Evolutionary conservation across 1,140 invertebrate genomes (phyloP), one percentile per base, ranked within the genome.

Genomic region (Drosophila ficusphila): DNA sequence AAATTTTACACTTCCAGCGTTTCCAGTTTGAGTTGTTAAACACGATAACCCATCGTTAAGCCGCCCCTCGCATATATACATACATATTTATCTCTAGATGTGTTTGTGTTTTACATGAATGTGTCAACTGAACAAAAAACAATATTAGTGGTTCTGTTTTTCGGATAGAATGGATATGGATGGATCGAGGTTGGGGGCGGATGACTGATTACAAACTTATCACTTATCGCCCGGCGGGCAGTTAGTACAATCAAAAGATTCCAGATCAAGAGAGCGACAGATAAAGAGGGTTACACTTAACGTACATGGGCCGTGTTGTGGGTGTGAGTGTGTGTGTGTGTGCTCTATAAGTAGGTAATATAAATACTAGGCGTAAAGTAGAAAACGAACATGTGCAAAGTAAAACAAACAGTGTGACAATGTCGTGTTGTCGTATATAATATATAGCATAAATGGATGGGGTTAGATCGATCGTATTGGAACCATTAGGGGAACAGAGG

Each of bases 381-480:
- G 62, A 51, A 67, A 74, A 74, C 69, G 61, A 71, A 65, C 72
- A 68, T 79, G 79, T 79, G 79, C 76, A 77, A 60, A 67, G 62
- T 60, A 72, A 67, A 76, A 86, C 52, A 86, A 79, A 85, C 76
- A 81, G 64, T 86, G 67, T 75, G 60, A 64, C 67, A 67, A 65
- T 67, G 62, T 52, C 75, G 81, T 76, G 58, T 68, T 36, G 33
- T 53, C 56, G 60, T 64, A 64, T 61, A 38, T 64, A 75, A 65
- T 61, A 64, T 53, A 70, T 56, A 73, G 61, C 44, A 46, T 75
- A 58, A 57, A 74, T 79, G 79, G 29, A 64, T 79, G 75, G 61
- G 61, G 81, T 85, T 85, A 85, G 76, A 79, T 85, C 72, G 78
- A 79, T 79, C 68, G 78, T 76, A 57, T 83, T 78, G 57, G 69